Conservation (phyloP, 2,888 invertebrate species). For the Byasa hedistus region DNA sequence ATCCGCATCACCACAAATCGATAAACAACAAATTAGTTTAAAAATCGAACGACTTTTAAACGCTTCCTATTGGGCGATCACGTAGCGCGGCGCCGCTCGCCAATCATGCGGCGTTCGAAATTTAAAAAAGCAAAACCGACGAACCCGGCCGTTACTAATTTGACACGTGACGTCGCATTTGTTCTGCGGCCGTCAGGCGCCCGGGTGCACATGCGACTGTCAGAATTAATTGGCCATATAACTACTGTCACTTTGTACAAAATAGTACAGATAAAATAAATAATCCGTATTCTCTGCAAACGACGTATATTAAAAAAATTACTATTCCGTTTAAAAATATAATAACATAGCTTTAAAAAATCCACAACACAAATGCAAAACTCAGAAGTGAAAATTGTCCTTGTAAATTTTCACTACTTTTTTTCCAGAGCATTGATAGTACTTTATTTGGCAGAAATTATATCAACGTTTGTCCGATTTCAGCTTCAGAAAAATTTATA, state of each 20-base stretch:
- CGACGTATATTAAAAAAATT: not conserved
- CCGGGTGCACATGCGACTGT: slow-evolving; percentile 42
- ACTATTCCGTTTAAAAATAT: not conserved
- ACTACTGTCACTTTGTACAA: slow-evolving; percentile 15
- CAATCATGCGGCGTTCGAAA: slow-evolving; percentile 69
- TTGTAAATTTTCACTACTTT: too few species aligned
- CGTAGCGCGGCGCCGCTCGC: slow-evolving; percentile 55
- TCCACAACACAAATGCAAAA: too few species aligned
- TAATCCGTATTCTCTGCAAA: not conserved
- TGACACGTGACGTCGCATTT: slow-evolving; percentile 73
- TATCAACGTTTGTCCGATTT: too few species aligned
- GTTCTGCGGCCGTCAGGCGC: slow-evolving; percentile 54
- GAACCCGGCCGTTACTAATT: slow-evolving; percentile 70
- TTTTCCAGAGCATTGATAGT: too few species aligned
- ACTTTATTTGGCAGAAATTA: too few species aligned
- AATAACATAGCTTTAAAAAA: not conserved
- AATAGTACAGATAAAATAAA: not conserved
- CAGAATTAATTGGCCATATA: slow-evolving; percentile 51
- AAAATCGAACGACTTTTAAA: not conserved
- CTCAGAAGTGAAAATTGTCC: too few species aligned
- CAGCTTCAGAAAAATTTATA: too few species aligned
- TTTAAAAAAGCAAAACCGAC: slow-evolving; percentile 67
- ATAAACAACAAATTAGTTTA: slow-evolving; percentile 2
- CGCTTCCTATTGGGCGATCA: slow-evolving; percentile 49
- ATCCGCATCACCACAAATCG: not conserved